These are phyloP conservation scores for Myotis lucifugus DNA, from an alignment of 2,113 vertebrate species.

Conservation along the genomic window DNA sequence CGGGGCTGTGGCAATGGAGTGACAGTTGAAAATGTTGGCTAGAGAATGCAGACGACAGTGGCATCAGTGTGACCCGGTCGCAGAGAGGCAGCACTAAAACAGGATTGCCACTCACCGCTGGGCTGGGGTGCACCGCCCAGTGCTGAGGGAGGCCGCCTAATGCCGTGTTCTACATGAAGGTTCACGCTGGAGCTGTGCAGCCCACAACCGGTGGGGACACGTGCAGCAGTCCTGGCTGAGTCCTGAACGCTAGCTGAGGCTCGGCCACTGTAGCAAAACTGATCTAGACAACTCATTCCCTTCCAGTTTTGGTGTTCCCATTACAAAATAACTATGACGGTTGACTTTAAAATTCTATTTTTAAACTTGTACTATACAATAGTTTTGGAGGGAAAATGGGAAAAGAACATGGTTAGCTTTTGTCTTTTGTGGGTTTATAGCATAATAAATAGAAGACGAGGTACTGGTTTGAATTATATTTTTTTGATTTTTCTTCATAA, in stretches of 20 bases:
- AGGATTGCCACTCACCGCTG: background rate
- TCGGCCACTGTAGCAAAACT: background rate
- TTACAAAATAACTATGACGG: background rate
- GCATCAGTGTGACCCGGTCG: background rate
- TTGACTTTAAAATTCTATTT: background rate
- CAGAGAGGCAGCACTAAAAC: background rate
- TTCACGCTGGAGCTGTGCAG: fast-evolving
- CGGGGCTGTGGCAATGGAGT: background rate
- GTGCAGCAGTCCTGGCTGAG: background rate
- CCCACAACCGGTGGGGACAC: background rate
- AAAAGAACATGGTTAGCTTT: background rate
- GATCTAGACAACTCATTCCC: background rate
- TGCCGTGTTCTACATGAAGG: background rate
- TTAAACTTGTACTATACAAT: background rate
- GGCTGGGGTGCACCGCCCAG: fast-evolving
- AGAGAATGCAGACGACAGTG: background rate
- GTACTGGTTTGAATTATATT: background rate
- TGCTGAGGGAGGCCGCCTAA: background rate
- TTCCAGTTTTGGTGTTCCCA: background rate
- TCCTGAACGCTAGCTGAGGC: background rate
- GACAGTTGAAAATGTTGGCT: background rate
- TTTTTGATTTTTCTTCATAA: background rate
- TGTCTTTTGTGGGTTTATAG: background rate
- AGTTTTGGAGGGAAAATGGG: background rate
- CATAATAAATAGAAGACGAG: background rate